Evolutionary conservation across 1,140 invertebrate species (phyloP).

Genomic region (Heliothis subflexa): DNA sequence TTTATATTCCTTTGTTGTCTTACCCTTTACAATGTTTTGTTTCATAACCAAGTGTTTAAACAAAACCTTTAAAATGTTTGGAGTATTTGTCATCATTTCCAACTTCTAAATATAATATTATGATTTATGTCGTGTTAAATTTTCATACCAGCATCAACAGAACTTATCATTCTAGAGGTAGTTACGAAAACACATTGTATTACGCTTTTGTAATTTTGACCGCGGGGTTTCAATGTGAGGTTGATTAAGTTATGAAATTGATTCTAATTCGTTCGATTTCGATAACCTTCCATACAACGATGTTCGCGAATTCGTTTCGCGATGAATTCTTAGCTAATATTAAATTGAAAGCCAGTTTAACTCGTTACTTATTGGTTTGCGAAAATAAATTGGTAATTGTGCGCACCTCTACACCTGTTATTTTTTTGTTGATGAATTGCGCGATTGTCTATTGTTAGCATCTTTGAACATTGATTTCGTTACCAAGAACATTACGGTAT

Average conservation of each 20-base stretch:
- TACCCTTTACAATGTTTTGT: constrained; percentile 39
- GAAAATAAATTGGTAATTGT: constrained; percentile 48
- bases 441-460: constrained; percentile 30
- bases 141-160: neutral
- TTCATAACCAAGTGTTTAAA: constrained; percentile 32
- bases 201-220: neutral
- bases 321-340: neutral
- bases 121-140: constrained; percentile 2
- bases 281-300: neutral
- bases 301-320: constrained; percentile 1
- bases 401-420: constrained; percentile 18
- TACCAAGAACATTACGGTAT: neutral
- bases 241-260: neutral
- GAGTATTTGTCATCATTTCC: constrained; percentile 33
- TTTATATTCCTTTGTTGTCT: constrained; percentile 29
- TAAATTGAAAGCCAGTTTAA: constrained; percentile 9
- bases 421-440: constrained; percentile 9
- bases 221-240: neutral
- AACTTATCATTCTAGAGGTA: no score
- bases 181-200: no score
- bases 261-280: neutral
- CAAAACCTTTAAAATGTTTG: constrained; percentile 35
- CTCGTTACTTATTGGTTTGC: constrained; percentile 7
- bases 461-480: neutral
- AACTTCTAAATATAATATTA: constrained; percentile 20